Evolutionary conservation across 2,888 invertebrate species (phyloP), one percentile per base, ranked within the genome.

Genomic region (Ethmia dodecea): DNA sequence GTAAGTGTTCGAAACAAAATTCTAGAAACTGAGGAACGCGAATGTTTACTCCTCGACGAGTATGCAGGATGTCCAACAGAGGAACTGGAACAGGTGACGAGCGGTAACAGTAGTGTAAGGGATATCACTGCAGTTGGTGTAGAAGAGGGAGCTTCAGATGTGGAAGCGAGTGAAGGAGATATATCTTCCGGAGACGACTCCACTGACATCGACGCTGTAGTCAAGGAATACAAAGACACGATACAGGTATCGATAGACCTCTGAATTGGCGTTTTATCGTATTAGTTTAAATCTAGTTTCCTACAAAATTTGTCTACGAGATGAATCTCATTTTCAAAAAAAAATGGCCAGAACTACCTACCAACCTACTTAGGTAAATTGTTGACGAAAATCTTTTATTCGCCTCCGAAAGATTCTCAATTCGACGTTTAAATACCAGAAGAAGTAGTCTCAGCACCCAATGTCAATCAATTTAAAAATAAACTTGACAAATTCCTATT

Each of bases 121-220:
- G 63, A 62, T 26, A 48, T 72, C 29, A 64, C 70, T 0, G 62
- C 63, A 1, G 71, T 65, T 14, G 77, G 76, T 28, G 68, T 69
- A 1, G 70, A 63, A n/a, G 80, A 81, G 24, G 69, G 66, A 0
- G 63, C 53, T 0, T 86, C 84, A 4, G 86, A 86, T 11, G 62
- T 58, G 1, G 81, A 81, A 41, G 90, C 84, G 12, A 89, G 88
- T 45, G 88, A 88, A 26, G 86, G 78, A n/a, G 91, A 90, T n/a
- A 45, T 81, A 13, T 77, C 83, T 2, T 86, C 86, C 1, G 86
- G 84, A 13, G 91, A 91, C 43, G 91, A 90, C 44, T 92, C 92
- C 1, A 93, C 93, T 1, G 93, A 93, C 54, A 92, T 93, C 35
- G 93, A 93, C 61, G 92, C 92, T 1, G 91, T 91, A 10, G 93